Evolutionary conservation across 2,113 vertebrate species (phyloP).

Genomic region (Oryzias celebensis): DNA sequence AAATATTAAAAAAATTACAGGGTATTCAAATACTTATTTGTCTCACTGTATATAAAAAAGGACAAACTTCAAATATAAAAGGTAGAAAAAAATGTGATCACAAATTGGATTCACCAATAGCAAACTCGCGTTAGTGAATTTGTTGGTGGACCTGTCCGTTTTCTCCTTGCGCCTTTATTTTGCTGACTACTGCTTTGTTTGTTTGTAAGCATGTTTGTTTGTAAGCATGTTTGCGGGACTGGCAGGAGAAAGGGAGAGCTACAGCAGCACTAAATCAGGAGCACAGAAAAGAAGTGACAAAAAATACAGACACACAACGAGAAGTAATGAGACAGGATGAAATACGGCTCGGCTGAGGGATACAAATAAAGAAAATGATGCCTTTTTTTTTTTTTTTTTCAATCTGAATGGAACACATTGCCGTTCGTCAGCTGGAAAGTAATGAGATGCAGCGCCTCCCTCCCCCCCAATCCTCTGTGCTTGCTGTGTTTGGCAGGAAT

Average conservation of each 20-base stretch:
- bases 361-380: conserved; percentile 20
- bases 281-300: not conserved
- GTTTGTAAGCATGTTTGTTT: not conserved
- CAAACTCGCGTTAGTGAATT: not conserved
- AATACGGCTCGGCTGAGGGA: conserved; percentile 21
- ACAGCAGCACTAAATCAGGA: conserved; percentile 11
- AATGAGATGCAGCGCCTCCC: conserved; percentile 57
- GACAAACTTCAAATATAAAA: too few species aligned
- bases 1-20: too few species aligned
- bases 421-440: conserved; percentile 65
- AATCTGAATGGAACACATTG: conserved; percentile 58
- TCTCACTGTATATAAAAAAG: not conserved
- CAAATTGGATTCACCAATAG: not conserved
- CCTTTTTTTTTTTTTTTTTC: conserved; percentile 56
- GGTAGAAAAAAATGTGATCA: not conserved
- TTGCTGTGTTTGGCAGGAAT: conserved; percentile 59
- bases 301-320: conserved; percentile 21
- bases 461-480: not conserved
- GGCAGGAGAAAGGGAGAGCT: not conserved
- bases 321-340: conserved; percentile 23
- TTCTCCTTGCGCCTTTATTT: conserved; percentile 1
- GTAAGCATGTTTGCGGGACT: not conserved
- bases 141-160: conserved; percentile 26
- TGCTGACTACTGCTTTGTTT: conserved; percentile 1
- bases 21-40: too few species aligned